Percentiles rank a stretch among this genome's conserved stretches.
Conservation (phyloP, 1,140 invertebrate species). For the Drosophila burlai region DNA sequence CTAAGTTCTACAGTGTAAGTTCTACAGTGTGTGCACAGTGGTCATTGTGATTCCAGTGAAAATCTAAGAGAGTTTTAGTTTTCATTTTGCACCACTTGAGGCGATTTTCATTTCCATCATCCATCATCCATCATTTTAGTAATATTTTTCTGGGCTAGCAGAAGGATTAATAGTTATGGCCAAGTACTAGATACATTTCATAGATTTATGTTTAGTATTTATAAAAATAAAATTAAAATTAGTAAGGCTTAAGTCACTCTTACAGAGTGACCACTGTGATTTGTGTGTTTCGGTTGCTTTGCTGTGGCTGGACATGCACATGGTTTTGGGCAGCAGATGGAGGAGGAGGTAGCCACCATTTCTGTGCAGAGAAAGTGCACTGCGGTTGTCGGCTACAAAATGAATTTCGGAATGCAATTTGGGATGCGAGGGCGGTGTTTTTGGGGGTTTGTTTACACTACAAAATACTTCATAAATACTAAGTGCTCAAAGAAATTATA, state of each 20-base stretch:
- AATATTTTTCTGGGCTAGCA: too few species aligned
- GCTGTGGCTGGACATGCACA: slow-evolving; percentile 34
- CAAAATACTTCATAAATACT: neutral
- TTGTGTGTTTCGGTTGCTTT: slow-evolving; percentile 19
- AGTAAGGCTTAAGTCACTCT: neutral
- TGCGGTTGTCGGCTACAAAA: slow-evolving; percentile 47
- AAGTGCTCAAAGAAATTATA: neutral
- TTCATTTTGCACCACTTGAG: neutral
- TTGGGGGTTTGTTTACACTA: neutral
- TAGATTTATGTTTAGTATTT: too few species aligned
- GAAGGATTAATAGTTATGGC: too few species aligned
- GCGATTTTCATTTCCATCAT: neutral
- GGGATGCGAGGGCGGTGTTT: neutral
- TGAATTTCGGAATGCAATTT: slow-evolving; percentile 35
- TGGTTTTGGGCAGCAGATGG: neutral
- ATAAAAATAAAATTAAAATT: too few species aligned
- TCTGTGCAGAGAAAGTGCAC: slow-evolving; percentile 23
- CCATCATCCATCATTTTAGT: neutral
- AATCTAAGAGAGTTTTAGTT: neutral
- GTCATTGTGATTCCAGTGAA: neutral
- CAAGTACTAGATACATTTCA: too few species aligned
- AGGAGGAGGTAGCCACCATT: neutral
- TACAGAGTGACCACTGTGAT: slow-evolving; percentile 27
- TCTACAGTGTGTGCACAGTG: slow-evolving; percentile 10
- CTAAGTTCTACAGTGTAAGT: neutral